Conservation (phyloP, 2,113 vertebrate genomes). For the Opisthocomus hoazin region DNA sequence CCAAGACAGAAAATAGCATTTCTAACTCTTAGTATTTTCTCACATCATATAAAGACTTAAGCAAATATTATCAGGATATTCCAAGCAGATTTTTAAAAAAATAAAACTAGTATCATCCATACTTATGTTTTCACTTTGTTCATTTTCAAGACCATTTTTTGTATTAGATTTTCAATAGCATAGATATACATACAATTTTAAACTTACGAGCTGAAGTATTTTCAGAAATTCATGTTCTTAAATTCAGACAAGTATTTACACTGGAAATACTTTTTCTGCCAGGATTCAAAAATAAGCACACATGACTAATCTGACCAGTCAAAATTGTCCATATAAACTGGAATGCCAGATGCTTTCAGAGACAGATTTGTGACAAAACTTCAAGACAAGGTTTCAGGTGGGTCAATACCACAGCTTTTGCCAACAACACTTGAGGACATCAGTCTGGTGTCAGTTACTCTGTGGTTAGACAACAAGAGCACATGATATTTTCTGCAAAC, state of each 20-base stretch:
- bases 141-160: background rate
- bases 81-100: background rate
- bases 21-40: background rate
- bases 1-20: background rate
- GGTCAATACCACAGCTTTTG: background rate
- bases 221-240: background rate
- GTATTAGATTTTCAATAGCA: background rate
- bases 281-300: background rate
- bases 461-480: background rate
- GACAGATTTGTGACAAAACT: background rate
- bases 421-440: background rate
- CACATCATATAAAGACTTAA: background rate
- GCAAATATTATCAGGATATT: background rate
- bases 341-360: background rate
- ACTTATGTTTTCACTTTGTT: background rate
- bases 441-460: background rate
- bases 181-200: background rate
- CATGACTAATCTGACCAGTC: background rate
- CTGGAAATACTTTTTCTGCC: background rate
- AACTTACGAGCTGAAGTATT: background rate
- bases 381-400: background rate
- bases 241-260: background rate
- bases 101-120: background rate
- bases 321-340: background rate
- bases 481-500: background rate